Evolutionary conservation across 2,113 vertebrate genomes (phyloP), one percentile per base, ranked within the genome.

Genomic region (Centropristis striata): DNA sequence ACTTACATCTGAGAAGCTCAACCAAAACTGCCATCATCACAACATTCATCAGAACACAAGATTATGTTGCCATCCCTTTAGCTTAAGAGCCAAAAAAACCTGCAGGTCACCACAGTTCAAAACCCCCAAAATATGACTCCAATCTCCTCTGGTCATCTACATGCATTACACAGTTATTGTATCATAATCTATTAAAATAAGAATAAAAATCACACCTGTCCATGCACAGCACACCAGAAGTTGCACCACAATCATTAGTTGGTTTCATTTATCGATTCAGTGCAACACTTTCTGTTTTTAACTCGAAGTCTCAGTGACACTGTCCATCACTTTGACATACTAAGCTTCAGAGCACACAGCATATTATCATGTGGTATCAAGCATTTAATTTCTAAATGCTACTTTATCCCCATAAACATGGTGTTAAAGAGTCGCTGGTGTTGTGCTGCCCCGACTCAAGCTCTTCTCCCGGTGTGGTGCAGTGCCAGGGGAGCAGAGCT

Each of bases 371-470:
- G 71, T 42, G 72, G 78, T 79, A 57, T 83, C 32, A 81, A 72
- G 79, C 41, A 64, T 84, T 71, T 81, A 18, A 47, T 79, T 85
- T 91, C 71, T 67, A 84, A 91, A 88, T 86, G 65, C 50, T 53
- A 77, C 78, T 83, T 89, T 84, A 91, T 89, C 88, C 92, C 79
- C 58, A 91, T 94, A 93, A 93, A 93, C 86, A 91, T 69, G 63
- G 87, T 90, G 89, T 90, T 91, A 85, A 94, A 92, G 91, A 85
- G 90, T 80, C 65, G 64, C 72, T 81, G 84, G 79, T 84, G 71
- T 66, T 61, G 77, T 76, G 80, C 73, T 86, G 70, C 68, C 60
- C 65, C 2, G 2, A 79, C 82, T 91, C 71, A 85, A 83, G 92
- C 90, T 53, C 83, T 83, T 67, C 54, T 79, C 66, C 64, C 53